phyloP scores from a whole-genome alignment of 2,113 vertebrate genomes.

The Lamprotornis superbus region DNA sequence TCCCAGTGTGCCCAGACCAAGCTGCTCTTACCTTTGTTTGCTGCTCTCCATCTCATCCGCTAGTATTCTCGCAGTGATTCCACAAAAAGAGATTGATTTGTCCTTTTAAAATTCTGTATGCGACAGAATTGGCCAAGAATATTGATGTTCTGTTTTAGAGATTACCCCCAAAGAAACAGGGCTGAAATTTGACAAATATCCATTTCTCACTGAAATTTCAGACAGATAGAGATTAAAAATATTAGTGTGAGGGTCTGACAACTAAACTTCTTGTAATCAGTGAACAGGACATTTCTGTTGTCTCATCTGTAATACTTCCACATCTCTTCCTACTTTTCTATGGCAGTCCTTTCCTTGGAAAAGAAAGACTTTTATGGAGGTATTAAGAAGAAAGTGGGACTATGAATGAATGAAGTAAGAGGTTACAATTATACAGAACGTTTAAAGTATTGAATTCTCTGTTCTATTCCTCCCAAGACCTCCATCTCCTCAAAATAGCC shows the following conservation, averaged over 20 bases:
- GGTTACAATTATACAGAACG: background rate
- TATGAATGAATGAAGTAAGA: background rate
- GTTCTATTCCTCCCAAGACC: background rate
- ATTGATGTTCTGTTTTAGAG: background rate
- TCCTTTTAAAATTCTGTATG: background rate
- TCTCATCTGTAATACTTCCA: background rate
- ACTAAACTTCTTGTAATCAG: background rate
- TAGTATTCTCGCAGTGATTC: no score
- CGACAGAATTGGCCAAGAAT: background rate
- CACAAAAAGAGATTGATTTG: no score
- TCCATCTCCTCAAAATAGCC: accelerated
- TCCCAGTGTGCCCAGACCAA: no score
- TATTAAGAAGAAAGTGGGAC: background rate
- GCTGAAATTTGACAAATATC: background rate
- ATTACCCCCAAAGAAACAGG: background rate
- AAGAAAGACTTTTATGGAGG: background rate
- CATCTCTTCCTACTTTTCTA: background rate
- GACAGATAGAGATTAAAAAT: background rate
- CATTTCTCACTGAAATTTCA: background rate
- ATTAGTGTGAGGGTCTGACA: background rate
- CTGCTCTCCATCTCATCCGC: no score
- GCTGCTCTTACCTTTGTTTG: no score
- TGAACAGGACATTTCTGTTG: background rate
- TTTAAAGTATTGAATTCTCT: background rate
- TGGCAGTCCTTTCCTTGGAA: background rate